Base-by-base conservation (phyloP, 2,888 invertebrate genomes). In the Deilephila elpenor region DNA sequence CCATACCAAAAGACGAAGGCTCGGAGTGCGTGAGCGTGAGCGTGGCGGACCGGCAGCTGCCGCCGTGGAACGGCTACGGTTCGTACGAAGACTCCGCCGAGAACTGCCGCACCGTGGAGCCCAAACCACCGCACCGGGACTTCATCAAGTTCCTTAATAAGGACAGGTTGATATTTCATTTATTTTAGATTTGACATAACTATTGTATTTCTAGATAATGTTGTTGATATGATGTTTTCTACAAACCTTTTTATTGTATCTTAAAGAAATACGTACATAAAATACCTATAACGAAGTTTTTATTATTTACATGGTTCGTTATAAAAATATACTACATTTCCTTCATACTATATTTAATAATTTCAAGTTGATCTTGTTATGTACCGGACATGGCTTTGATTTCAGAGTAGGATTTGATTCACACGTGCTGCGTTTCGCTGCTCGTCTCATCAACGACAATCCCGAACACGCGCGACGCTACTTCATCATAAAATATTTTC, bases 1-100 rank as follows among this genome's bases (percentile, higher is more conserved):
- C 91, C 32, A 86, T 90, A 71, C 96, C 96, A 2, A 82, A 85
- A 51, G 89, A 90, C 20, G 82, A 88, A 11, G 79, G 84, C 5
- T 84, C 80, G 0, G 89, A 89, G 74, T 86, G 87, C 71, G 75
- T 92, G 14, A 82, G 90, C 74, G 82, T 90, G 71, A 83, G 79
- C 2, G 76, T 91, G 64, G 84, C 87, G 5, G 90, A 95, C 32
- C 89, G 95, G 1, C 89, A 95, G 78, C 85, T 97, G 64, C 98
- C 98, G 0, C 98, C 98, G 0, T 98, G 98, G 96, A 98, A 98
- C 85, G 98, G 98, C 4, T 98, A 96, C 90, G 99, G 99, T 0
- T 96, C 97, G 0, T 97, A 98, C 85, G 98, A 98, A 76, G 98
- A 99, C 87, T 98, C 98, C 0, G 97, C 98, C 11, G 97, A 97